A percentile compares a stretch with the other conserved stretches of the same genome.
These are phyloP conservation scores for Sebastes steindachneri DNA, from an alignment of 2,797 vertebrate species.

Conservation along the genomic window DNA sequence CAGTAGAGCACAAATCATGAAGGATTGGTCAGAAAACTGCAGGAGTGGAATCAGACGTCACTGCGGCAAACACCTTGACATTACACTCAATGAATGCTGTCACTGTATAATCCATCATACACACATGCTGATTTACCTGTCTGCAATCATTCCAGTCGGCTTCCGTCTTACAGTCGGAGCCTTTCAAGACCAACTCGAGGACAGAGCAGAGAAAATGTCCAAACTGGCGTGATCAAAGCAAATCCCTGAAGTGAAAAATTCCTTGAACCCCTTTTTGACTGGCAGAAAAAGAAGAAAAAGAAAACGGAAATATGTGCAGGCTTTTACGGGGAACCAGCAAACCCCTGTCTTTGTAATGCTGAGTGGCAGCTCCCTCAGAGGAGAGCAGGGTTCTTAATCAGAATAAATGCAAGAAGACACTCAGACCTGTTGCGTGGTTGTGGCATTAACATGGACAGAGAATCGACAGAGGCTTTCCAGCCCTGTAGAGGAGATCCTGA, in stretches of 20 bases:
- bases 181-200: slow-evolving; percentile 45
- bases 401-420: slow-evolving; percentile 37
- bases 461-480: slow-evolving; percentile 2
- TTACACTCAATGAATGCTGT: slow-evolving; percentile 16
- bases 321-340: slow-evolving; percentile 51
- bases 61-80: slow-evolving; percentile 18
- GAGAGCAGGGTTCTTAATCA: slow-evolving; percentile 39
- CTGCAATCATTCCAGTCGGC: slow-evolving; percentile 32
- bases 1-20: neutral
- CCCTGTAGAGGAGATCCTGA: slow-evolving; percentile 21
- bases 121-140: slow-evolving; percentile 45
- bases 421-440: slow-evolving; percentile 31
- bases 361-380: slow-evolving; percentile 55
- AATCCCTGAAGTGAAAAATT: slow-evolving; percentile 62
- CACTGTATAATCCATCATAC: slow-evolving; percentile 38
- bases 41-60: slow-evolving; percentile 4
- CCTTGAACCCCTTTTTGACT: slow-evolving; percentile 56
- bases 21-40: neutral
- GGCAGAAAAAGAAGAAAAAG: neutral
- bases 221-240: slow-evolving; percentile 63
- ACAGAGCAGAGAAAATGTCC: slow-evolving; percentile 49
- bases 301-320: slow-evolving; percentile 34
- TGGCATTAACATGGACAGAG: slow-evolving; percentile 20
- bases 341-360: slow-evolving; percentile 54
- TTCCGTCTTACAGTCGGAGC: slow-evolving; percentile 33